Evolutionary conservation across 2,113 vertebrate species (phyloP).

Genomic region (Misgurnus anguillicaudatus): DNA sequence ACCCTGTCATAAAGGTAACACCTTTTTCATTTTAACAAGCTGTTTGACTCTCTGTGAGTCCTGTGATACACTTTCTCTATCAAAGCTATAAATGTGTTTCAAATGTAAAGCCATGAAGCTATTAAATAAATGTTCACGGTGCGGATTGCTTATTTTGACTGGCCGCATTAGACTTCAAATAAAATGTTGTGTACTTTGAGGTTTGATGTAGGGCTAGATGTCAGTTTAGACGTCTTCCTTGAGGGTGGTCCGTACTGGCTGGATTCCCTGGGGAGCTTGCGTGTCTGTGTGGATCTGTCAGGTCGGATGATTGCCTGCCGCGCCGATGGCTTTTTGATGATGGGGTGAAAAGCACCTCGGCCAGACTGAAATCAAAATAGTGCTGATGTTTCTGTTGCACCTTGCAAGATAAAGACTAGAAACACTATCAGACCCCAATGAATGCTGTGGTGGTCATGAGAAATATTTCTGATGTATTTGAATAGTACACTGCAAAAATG

Average conservation of each 20-base stretch:
- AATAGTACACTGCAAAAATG: too few relatives aligned
- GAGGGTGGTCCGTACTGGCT: background rate
- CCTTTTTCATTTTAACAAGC: constrained; percentile 12
- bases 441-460: background rate
- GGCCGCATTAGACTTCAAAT: constrained; percentile 6
- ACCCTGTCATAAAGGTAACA: constrained; percentile 89
- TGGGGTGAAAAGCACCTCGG: background rate
- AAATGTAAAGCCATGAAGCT: background rate
- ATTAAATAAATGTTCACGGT: background rate
- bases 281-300: constrained; percentile 6
- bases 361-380: constrained; percentile 23
- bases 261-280: background rate
- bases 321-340: constrained; percentile 34
- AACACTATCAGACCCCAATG: background rate
- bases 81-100: background rate
- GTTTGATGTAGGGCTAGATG: background rate
- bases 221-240: constrained; percentile 1
- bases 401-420: background rate
- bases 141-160: constrained; percentile 11
- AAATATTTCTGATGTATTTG: too few relatives aligned
- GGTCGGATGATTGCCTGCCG: constrained; percentile 24
- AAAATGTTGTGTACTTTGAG: background rate
- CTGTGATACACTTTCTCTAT: background rate
- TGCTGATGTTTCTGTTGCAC: constrained; percentile 11
- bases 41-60: background rate